Evolutionary conservation across 2,113 vertebrate genomes (phyloP), one percentile per base, ranked within the genome.

Genomic region (Spheniscus mendiculus): DNA sequence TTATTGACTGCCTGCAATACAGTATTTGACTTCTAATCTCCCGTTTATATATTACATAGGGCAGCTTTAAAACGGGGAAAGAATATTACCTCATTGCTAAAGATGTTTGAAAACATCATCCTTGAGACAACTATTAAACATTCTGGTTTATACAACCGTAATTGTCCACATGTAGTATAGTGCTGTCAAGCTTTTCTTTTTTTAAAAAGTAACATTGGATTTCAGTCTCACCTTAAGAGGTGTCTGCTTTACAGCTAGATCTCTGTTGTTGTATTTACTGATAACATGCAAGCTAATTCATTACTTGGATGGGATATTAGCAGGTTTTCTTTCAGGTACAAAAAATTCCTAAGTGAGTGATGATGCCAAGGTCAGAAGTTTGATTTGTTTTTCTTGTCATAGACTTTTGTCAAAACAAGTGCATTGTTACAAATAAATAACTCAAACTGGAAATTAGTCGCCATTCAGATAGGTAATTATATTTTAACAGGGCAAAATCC

Each of bases 401-500:
- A 56, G 78, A 50, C 66, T 83, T 95, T 49, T 88, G 91, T 95
- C 29, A 63, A 86, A 97, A 90, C 47, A 93, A 90, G 71, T 56
- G 34, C 50, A 52, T 71, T 78, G 67, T 90, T 96, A 66, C 50
- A 83, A 94, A 83, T 52, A 79, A 92, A 42, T 87, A 77, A 83
- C 34, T 95, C 89, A 80, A 50, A 83, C 9, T 88, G 71, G 83
- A 94, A 95, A 95, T 89, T 70, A 91, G 73, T 91, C 10, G 1
- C 62, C 61, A 55, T 77, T 96, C 89, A 90, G 83, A 71, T 58
- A 26, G 40, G 55, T 95, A 93, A 97, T 96, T 92, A 58, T 86
- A 90, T 96, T 96, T 95, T 86, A 94, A 78, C 79, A 86, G 79
- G 78, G 83, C 91, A 95, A 90, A 96, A 85, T 93, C 90, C 92